phyloP scores from a whole-genome alignment of 92 coral and sea anemone genomes.

The Porites evermanni region DNA sequence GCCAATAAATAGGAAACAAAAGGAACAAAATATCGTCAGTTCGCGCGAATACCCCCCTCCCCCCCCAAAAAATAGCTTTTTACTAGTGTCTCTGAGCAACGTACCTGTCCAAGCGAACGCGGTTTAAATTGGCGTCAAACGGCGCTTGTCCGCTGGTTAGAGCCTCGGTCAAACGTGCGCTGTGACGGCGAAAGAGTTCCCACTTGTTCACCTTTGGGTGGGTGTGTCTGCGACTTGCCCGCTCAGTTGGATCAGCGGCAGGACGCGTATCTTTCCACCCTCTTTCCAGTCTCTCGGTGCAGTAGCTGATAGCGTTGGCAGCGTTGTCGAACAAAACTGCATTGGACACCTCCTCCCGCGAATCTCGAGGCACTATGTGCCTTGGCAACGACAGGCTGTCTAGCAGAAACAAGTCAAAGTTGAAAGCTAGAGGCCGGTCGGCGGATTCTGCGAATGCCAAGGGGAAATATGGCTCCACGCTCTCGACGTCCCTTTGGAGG shows the following conservation, averaged over 20 bases:
- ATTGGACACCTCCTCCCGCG: neutral
- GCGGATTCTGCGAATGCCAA: neutral
- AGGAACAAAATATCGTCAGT: neutral
- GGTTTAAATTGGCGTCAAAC: neutral
- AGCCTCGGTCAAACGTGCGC: neutral
- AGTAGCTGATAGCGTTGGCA: neutral
- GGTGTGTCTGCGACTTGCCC: neutral
- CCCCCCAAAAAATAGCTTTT: neutral
- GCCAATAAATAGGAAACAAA: no score
- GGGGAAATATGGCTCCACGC: neutral
- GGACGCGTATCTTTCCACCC: neutral
- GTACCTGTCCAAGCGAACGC: neutral
- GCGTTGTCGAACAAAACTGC: neutral
- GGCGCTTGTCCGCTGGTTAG: neutral
- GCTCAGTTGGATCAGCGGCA: neutral
- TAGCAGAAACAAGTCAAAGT: neutral
- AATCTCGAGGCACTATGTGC: neutral
- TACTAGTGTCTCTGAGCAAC: neutral
- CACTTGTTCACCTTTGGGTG: neutral
- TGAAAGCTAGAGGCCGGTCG: neutral
- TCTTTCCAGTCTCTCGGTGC: neutral
- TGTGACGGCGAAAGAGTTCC: neutral
- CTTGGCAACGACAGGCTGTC: slow-evolving; percentile 1
- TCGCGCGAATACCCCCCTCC: neutral
- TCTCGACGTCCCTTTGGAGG: neutral